Evolutionary conservation across 2,797 vertebrate species (phyloP).

Genomic region (Myotis findleyi): DNA sequence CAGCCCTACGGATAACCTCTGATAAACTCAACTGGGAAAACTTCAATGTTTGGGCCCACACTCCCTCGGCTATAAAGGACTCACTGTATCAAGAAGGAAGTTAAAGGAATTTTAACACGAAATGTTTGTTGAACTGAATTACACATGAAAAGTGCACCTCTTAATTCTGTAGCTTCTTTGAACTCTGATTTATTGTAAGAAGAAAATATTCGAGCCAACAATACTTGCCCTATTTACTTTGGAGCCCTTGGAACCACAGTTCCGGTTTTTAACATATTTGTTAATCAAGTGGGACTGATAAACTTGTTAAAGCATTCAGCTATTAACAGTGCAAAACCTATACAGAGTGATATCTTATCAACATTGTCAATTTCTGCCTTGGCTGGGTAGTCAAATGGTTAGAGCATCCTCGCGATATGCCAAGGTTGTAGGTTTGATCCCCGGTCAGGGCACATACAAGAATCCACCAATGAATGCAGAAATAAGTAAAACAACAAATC

Average conservation of each 20-base stretch:
- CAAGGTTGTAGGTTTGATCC: not conserved
- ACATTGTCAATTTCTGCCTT: not conserved
- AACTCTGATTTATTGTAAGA: slow-evolving; percentile 53
- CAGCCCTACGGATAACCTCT: not conserved
- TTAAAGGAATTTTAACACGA: slow-evolving; percentile 64
- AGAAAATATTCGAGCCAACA: slow-evolving; percentile 53
- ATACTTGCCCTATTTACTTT: slow-evolving; percentile 67
- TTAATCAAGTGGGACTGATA: slow-evolving; percentile 63
- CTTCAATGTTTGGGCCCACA: not conserved
- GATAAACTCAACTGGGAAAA: slow-evolving; percentile 20
- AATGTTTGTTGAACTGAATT: slow-evolving; percentile 69
- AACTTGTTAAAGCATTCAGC: slow-evolving; percentile 59
- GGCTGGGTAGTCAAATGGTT: not conserved
- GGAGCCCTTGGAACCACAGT: slow-evolving; percentile 55
- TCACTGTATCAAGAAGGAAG: slow-evolving; percentile 49
- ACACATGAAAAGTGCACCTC: slow-evolving; percentile 23
- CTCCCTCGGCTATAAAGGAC: slow-evolving; percentile 44
- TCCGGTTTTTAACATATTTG: slow-evolving; percentile 75
- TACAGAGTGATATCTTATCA: slow-evolving; percentile 58
- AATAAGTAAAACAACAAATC: not conserved
- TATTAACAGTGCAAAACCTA: slow-evolving; percentile 53
- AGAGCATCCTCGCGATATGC: not conserved
- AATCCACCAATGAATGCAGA: not conserved
- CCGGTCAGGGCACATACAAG: not conserved
- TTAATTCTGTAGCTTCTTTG: slow-evolving; percentile 63